phyloP scores from a whole-genome alignment of 2,888 invertebrate genomes.

The Thera britannica region DNA sequence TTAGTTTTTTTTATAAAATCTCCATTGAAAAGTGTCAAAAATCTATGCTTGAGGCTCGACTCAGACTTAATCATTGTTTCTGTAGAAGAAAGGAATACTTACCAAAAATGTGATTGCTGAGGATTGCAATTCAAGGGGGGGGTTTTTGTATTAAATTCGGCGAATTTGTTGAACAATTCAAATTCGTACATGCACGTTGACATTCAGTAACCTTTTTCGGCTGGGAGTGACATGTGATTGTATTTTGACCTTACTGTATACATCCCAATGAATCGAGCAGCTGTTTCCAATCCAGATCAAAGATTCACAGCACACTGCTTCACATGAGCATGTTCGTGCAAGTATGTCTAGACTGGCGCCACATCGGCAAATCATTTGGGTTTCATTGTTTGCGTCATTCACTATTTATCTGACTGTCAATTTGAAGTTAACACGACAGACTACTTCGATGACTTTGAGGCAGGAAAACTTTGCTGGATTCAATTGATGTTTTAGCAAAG shows the following conservation, averaged over 20 bases:
- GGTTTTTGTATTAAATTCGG: neutral
- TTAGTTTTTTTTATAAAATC: too few species aligned
- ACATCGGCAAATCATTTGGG: constrained; percentile 20
- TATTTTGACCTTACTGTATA: constrained; percentile 4
- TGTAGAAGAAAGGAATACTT: too few species aligned
- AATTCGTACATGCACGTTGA: constrained; percentile 3
- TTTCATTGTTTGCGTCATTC: constrained; percentile 13
- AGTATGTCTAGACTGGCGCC: constrained; percentile 38
- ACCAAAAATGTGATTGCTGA: too few species aligned
- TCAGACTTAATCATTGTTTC: too few species aligned
- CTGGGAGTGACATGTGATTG: constrained; percentile 1
- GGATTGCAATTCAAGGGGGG: too few species aligned
- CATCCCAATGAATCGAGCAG: constrained; percentile 23
- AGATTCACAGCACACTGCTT: constrained; percentile 10
- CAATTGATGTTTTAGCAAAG: too few species aligned
- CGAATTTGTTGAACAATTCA: neutral
- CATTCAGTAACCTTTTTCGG: constrained; percentile 10
- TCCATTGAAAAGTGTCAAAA: too few species aligned
- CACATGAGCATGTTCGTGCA: constrained; percentile 14
- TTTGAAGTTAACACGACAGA: too few species aligned
- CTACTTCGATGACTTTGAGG: too few species aligned
- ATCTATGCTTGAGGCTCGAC: too few species aligned
- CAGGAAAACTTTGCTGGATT: too few species aligned
- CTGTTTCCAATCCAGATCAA: constrained; percentile 34
- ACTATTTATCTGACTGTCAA: too few species aligned